phyloP scores from a whole-genome alignment of 2,888 invertebrate species.

The Glaucopsyche alexis region DNA sequence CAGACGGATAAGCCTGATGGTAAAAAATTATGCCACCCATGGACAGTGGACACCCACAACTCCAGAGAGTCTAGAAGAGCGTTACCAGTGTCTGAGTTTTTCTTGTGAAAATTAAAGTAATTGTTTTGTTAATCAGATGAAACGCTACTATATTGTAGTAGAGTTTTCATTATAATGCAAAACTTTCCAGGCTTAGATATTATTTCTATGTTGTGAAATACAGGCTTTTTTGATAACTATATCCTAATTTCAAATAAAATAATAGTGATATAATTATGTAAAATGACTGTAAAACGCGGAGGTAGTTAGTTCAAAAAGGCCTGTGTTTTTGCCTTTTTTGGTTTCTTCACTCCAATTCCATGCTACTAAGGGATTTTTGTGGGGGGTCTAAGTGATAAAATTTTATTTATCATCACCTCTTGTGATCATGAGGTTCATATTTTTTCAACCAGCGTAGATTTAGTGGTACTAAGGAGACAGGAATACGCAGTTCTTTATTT shows the following conservation, averaged over 20 bases:
- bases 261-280: too few relatives aligned
- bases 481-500: constrained; percentile 67
- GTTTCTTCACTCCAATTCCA: constrained; percentile 33
- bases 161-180: constrained; percentile 17
- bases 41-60: too few relatives aligned
- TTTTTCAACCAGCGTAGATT: constrained; percentile 68
- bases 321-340: background rate
- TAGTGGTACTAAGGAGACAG: constrained; percentile 69
- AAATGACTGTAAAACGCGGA: too few relatives aligned
- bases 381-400: constrained; percentile 54
- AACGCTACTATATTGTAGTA: background rate
- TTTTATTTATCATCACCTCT: constrained; percentile 56
- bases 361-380: constrained; percentile 45
- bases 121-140: background rate
- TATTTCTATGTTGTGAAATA: background rate
- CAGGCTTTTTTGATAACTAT: background rate
- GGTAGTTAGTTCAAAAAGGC: background rate
- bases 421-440: constrained; percentile 49
- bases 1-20: too few relatives aligned
- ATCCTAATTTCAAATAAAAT: too few relatives aligned
- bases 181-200: background rate
- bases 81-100: too few relatives aligned
- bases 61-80: too few relatives aligned
- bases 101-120: too few relatives aligned
- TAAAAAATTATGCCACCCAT: too few relatives aligned